Evolutionary conservation across 2,113 vertebrate species (phyloP).

Genomic region (Rattus rattus): DNA sequence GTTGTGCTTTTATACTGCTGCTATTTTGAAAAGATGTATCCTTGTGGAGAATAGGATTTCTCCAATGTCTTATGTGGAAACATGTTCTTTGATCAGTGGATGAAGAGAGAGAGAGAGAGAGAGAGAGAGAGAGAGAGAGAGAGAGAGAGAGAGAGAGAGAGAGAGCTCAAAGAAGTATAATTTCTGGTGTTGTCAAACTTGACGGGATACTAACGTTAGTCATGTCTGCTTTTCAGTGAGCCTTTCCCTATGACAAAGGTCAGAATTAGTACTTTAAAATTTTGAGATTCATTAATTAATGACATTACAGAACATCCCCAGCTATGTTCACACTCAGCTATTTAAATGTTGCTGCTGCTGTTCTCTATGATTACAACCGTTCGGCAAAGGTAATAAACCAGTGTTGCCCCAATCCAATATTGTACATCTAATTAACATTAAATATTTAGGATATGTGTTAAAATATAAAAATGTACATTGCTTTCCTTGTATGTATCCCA

Average conservation of each 20-base stretch:
- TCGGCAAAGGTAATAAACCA: not conserved
- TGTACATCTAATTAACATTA: not conserved
- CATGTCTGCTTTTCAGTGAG: not conserved
- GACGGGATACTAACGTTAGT: not conserved
- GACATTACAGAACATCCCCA: not conserved
- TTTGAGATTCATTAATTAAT: not conserved
- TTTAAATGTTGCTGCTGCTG: not conserved
- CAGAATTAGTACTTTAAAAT: not conserved
- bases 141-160: no score
- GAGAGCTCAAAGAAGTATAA: not conserved
- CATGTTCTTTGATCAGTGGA: not conserved
- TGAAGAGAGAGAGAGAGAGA: not conserved
- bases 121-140: no score
- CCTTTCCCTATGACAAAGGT: not conserved
- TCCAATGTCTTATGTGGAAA: not conserved
- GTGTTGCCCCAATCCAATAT: not conserved
- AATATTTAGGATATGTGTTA: not conserved
- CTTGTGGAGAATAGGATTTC: not conserved
- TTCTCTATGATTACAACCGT: not conserved
- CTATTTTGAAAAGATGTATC: not conserved
- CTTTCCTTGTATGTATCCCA: not conserved
- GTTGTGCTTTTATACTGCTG: not conserved
- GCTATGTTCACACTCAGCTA: not conserved
- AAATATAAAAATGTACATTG: not conserved
- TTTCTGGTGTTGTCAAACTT: not conserved